A percentile compares a stretch with the other conserved stretches of the same genome.
These are phyloP conservation scores for Xestia rhomboidea DNA, from an alignment of 2,888 invertebrate species.

Conservation along the genomic window DNA sequence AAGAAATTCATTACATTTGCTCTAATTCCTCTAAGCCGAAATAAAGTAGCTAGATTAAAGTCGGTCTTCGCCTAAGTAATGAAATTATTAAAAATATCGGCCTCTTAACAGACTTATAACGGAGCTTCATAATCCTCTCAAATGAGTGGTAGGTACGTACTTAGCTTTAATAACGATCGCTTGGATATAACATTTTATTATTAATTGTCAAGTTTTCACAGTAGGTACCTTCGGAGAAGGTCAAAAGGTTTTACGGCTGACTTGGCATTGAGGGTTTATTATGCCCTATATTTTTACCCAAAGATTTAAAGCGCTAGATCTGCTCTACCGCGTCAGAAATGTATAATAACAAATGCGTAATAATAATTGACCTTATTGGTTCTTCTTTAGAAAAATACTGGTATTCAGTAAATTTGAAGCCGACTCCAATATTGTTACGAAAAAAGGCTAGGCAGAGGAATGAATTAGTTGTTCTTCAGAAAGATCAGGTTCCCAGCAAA, in stretches of 20 bases:
- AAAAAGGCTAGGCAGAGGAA: too few species aligned
- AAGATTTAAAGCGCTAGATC: not conserved
- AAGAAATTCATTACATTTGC: slow-evolving; percentile 21
- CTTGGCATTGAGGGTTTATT: slow-evolving; percentile 49
- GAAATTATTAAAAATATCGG: slow-evolving; percentile 44
- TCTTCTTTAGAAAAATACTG: not conserved
- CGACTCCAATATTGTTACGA: too few species aligned
- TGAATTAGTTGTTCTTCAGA: too few species aligned
- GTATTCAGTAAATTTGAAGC: too few species aligned
- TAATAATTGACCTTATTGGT: not conserved
- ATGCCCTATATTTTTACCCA: not conserved
- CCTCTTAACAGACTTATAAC: slow-evolving; percentile 52
- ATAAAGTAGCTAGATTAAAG: slow-evolving; percentile 31
- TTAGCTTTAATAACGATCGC: slow-evolving; percentile 28
- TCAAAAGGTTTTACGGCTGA: slow-evolving; percentile 33
- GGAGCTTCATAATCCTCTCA: slow-evolving; percentile 56
- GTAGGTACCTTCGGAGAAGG: slow-evolving; percentile 27
- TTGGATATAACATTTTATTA: slow-evolving; percentile 38
- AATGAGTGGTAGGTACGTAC: slow-evolving; percentile 32
- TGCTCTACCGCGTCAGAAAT: not conserved
- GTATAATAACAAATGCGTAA: not conserved
- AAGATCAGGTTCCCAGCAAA: not conserved
- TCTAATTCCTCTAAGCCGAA: slow-evolving; percentile 31
- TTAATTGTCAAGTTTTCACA: slow-evolving; percentile 32
- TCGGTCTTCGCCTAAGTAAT: slow-evolving; percentile 33